Evolutionary conservation across 2,113 vertebrate genomes (phyloP), one percentile per base, ranked within the genome.

Genomic region (Anser cygnoides): DNA sequence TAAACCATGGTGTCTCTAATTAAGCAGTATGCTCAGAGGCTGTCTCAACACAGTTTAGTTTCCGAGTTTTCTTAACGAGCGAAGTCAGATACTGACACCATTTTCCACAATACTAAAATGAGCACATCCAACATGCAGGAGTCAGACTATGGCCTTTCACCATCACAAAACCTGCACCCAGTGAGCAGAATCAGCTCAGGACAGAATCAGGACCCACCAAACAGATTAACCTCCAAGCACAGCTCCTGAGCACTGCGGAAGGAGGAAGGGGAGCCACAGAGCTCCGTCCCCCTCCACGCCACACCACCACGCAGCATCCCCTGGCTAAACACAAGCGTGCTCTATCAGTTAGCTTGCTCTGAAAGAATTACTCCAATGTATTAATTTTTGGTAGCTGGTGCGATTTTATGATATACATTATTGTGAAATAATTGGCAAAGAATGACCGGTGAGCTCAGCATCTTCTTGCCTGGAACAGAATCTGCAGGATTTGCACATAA

Each of bases 161-260:
- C 28, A 67, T 20, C 12, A 41, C 0, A 0, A 23, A 8, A 3
- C 13, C 49, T 0, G 6, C 0, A 2, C 2, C 4, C 15, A 35
- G 25, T 2, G 55, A 22, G 16, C 22, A 82, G 37, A 92, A 58
- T 3, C 31, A 74, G 39, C 52, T 74, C 65, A 44, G 41, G 39
- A 43, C 20, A 72, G 46, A 78, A 33, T 31, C 6, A 41, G 23
- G 44, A 75, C 6, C 14, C 5, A 15, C 39, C 18, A 25, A 33
- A n/a, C n/a, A 63, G 22, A 26, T 44, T 49, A 66, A 77, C 9
- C 18, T 84, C 63, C 41, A 84, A 65, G 82, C 20, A 82, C 4
- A 61, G 44, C 21, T 68, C 29, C 61, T 81, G 39, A 66, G 44
- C 33, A 62, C 2, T 68, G 26, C 9, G 16, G 57, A 75, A n/a